Evolutionary conservation across 2,797 vertebrate genomes (phyloP).

Genomic region (Danio albolineatus): DNA sequence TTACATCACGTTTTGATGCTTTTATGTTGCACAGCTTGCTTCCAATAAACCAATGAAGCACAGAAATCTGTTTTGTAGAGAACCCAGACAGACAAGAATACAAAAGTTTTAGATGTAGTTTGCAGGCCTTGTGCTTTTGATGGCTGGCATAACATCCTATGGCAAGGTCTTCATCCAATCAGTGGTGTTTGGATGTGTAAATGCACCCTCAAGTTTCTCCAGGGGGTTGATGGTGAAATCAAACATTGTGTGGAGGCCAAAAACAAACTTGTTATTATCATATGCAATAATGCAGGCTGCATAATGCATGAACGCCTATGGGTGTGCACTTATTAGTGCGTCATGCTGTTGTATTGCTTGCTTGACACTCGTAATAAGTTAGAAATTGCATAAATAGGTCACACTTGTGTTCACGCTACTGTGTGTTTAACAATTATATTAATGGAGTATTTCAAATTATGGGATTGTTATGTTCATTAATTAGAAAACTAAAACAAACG

Average conservation of each 20-base stretch:
- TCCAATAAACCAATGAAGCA: conserved; percentile 12
- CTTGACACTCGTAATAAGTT: neutral
- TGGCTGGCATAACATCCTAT: conserved; percentile 23
- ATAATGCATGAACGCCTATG: conserved; percentile 32
- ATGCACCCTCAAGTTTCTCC: conserved; percentile 59
- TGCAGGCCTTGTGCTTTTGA: conserved; percentile 39
- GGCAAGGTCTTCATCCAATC: conserved; percentile 56
- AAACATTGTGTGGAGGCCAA: conserved; percentile 45
- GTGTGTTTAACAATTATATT: conserved; percentile 11
- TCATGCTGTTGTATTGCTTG: conserved; percentile 37
- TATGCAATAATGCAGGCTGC: conserved; percentile 29
- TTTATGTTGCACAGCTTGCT: conserved; percentile 18
- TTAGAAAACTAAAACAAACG: neutral
- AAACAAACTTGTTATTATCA: conserved; percentile 46
- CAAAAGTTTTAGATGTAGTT: conserved; percentile 12
- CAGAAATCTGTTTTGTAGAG: neutral
- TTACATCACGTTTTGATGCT: conserved; percentile 28
- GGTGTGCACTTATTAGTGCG: conserved; percentile 40
- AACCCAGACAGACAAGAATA: neutral
- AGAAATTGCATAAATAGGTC: conserved; percentile 25
- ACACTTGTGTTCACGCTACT: neutral
- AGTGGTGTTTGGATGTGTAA: conserved; percentile 59
- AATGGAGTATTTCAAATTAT: neutral
- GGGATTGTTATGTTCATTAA: neutral
- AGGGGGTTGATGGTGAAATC: conserved; percentile 65